phyloP scores from a whole-genome alignment of 1,140 invertebrate genomes.

The Drosophila navojoa region DNA sequence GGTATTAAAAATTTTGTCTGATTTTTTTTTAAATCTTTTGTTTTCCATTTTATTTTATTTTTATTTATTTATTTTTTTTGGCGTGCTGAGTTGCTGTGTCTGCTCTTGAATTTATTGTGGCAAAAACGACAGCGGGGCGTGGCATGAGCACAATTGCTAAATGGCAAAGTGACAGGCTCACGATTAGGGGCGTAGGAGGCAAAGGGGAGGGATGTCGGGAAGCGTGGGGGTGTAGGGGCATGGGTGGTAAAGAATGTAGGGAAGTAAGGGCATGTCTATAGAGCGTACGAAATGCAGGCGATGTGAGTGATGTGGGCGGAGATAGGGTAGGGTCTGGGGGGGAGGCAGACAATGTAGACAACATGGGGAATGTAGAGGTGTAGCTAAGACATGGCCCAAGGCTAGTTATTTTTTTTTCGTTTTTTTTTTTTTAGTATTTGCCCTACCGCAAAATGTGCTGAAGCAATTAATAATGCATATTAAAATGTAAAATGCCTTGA shows the following conservation, averaged over 20 bases:
- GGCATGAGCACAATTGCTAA: slow-evolving; percentile 46
- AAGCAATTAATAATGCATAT: slow-evolving; percentile 80
- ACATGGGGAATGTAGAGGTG: background rate
- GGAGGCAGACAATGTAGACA: background rate
- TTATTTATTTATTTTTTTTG: too few species aligned
- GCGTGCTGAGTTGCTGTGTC: slow-evolving; percentile 26
- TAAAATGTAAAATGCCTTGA: slow-evolving; percentile 69
- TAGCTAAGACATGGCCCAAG: slow-evolving; percentile 13
- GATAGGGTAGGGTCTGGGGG: too few species aligned
- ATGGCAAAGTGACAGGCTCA: slow-evolving; percentile 61
- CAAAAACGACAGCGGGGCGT: slow-evolving; percentile 38
- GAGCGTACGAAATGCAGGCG: too few species aligned
- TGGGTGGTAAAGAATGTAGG: background rate
- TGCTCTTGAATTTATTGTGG: slow-evolving; percentile 73
- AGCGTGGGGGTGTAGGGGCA: background rate
- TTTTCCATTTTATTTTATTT: too few species aligned
- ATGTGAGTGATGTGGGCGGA: too few species aligned
- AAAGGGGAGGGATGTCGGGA: background rate
- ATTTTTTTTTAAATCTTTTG: background rate
- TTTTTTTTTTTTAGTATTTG: too few species aligned
- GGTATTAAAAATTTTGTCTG: background rate
- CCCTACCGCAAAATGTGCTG: slow-evolving; percentile 44
- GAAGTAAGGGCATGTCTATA: too few species aligned
- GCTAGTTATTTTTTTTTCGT: slow-evolving; percentile 13
- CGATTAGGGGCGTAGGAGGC: background rate